Percentiles rank a stretch among this genome's conserved stretches.
phyloP scores from a whole-genome alignment of 1,140 invertebrate species.

The Pollicipes pollicipes region DNA sequence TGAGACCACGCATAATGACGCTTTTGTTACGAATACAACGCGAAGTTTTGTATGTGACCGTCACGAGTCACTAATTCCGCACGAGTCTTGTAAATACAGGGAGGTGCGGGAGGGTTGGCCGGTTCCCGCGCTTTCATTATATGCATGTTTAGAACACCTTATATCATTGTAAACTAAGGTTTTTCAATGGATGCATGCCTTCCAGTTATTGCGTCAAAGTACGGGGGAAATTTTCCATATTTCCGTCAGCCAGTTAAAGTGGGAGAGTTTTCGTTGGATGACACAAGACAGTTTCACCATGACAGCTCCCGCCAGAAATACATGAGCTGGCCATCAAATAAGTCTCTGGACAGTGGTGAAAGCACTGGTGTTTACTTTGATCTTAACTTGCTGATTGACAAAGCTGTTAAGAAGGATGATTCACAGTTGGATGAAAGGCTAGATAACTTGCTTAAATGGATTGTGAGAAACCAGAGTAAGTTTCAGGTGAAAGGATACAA shows the following conservation, averaged over 20 bases:
- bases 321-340: not conserved
- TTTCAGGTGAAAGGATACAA: not conserved
- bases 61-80: no score
- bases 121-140: no score
- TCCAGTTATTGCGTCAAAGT: not conserved
- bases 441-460: not conserved
- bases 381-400: not conserved
- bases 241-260: conserved; percentile 11
- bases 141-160: no score
- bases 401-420: not conserved
- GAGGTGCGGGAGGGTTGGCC: no score
- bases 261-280: conserved; percentile 14
- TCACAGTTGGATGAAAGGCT: not conserved
- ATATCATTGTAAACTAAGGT: no score
- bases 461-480: not conserved
- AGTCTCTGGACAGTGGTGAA: not conserved
- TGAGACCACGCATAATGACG: no score
- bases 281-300: conserved; percentile 8
- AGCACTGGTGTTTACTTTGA: not conserved
- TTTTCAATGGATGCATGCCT: not conserved
- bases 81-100: no score
- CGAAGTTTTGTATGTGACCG: no score
- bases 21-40: no score
- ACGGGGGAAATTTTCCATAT: not conserved
- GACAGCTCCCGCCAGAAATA: conserved; percentile 10